These are phyloP conservation scores for Endotricha flammealis DNA, from an alignment of 2,888 invertebrate species.

Conservation along the genomic window DNA sequence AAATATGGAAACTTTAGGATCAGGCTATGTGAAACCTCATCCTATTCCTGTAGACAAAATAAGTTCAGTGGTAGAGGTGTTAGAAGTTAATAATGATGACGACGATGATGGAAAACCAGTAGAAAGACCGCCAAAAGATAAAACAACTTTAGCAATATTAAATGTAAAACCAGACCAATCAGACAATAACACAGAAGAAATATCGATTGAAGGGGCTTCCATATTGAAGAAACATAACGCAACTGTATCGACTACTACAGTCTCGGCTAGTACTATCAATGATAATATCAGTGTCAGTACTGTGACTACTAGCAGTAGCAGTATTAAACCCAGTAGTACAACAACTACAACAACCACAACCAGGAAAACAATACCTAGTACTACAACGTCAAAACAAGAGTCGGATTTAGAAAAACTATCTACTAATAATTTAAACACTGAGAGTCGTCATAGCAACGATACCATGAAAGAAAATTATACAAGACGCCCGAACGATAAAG, in stretches of 20 bases:
- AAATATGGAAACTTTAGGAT: slow-evolving; percentile 80
- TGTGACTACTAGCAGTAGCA: neutral
- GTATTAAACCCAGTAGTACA: slow-evolving; percentile 11
- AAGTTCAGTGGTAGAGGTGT: slow-evolving; percentile 57
- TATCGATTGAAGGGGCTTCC: slow-evolving; percentile 65
- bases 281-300: slow-evolving; percentile 7
- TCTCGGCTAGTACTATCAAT: slow-evolving; percentile 20
- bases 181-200: slow-evolving; percentile 57
- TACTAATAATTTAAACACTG: slow-evolving; percentile 17
- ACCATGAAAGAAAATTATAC: slow-evolving; percentile 52
- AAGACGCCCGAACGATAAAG: slow-evolving; percentile 65
- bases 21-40: slow-evolving; percentile 80
- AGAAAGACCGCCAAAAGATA: slow-evolving; percentile 68
- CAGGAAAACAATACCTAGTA: slow-evolving; percentile 24
- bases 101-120: slow-evolving; percentile 62
- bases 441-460: slow-evolving; percentile 23
- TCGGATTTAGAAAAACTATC: slow-evolving; percentile 13
- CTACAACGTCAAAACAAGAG: slow-evolving; percentile 17
- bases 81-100: slow-evolving; percentile 32
- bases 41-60: slow-evolving; percentile 84
- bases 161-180: slow-evolving; percentile 58
- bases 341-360: slow-evolving; percentile 12
- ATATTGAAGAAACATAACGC: slow-evolving; percentile 60
- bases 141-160: slow-evolving; percentile 60
- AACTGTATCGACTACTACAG: slow-evolving; percentile 24